Evolutionary conservation across 2,113 vertebrate species (phyloP).

Genomic region (Acrocephalus kingi): DNA sequence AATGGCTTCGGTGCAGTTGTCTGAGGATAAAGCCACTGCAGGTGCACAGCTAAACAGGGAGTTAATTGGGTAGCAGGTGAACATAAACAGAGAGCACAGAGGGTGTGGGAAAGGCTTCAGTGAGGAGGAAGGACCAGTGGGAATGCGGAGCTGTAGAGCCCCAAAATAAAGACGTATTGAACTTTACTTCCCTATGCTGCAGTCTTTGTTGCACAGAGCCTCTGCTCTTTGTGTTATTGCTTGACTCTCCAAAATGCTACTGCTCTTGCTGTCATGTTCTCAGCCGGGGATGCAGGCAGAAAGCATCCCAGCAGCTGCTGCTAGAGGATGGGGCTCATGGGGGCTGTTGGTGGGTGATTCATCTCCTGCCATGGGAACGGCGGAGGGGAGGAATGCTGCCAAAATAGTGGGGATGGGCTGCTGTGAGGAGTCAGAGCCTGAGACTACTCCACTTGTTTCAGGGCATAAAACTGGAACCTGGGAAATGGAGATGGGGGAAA

Average conservation of each 20-base stretch:
- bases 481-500: background rate
- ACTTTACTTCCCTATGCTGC: slow-evolving; percentile 9
- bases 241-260: slow-evolving; percentile 5
- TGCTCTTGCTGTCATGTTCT: background rate
- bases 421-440: background rate
- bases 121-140: slow-evolving; percentile 4
- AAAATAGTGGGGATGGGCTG: background rate
- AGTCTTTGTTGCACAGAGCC: background rate
- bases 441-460: background rate
- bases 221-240: background rate
- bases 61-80: slow-evolving; percentile 74
- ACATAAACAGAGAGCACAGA: slow-evolving; percentile 59
- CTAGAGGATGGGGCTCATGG: rapidly evolving
- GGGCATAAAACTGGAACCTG: background rate
- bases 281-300: background rate
- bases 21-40: slow-evolving; percentile 64
- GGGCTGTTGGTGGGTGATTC: background rate
- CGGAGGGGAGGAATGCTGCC: background rate
- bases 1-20: slow-evolving; percentile 60
- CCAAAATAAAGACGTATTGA: slow-evolving; percentile 21
- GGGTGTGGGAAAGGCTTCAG: slow-evolving; percentile 56
- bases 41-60: slow-evolving; percentile 61
- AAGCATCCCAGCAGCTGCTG: background rate
- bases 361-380: rapidly evolving
- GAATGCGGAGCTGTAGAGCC: slow-evolving; percentile 5